phyloP scores from a whole-genome alignment of 92 coral and sea anemone genomes.

The Pocillopora grandis region DNA sequence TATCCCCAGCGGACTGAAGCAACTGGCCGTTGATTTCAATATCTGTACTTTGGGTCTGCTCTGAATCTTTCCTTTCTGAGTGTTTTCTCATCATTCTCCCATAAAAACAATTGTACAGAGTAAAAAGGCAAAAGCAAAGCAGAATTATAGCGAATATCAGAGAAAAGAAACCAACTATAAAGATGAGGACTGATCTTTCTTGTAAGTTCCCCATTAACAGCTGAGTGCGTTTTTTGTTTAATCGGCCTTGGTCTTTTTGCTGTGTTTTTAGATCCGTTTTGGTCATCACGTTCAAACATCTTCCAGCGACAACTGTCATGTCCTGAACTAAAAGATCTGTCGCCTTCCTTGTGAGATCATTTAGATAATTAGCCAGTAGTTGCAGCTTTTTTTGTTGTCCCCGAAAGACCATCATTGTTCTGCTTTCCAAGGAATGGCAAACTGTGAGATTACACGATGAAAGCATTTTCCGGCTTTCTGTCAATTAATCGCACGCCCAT shows the following conservation, averaged over 20 bases:
- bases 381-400: background rate
- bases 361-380: background rate
- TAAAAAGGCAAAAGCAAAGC: constrained; percentile 24
- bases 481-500: background rate
- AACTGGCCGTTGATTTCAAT: background rate
- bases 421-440: background rate
- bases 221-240: background rate
- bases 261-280: too few species aligned
- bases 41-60: constrained; percentile 19
- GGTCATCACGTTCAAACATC: too few species aligned
- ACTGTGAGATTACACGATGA: background rate
- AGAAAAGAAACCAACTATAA: constrained; percentile 17
- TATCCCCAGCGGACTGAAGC: background rate
- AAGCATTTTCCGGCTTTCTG: constrained; percentile 14
- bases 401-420: background rate
- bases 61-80: background rate
- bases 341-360: background rate
- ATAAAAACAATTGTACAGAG: constrained; percentile 24
- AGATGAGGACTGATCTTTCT: background rate
- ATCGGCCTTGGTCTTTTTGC: too few species aligned
- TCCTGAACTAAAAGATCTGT: background rate
- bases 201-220: constrained; percentile 6
- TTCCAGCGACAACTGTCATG: background rate
- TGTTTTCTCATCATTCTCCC: background rate
- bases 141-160: constrained; percentile 10